Evolutionary conservation across 2,888 invertebrate genomes (phyloP).

Genomic region (Helicoverpa assulta): DNA sequence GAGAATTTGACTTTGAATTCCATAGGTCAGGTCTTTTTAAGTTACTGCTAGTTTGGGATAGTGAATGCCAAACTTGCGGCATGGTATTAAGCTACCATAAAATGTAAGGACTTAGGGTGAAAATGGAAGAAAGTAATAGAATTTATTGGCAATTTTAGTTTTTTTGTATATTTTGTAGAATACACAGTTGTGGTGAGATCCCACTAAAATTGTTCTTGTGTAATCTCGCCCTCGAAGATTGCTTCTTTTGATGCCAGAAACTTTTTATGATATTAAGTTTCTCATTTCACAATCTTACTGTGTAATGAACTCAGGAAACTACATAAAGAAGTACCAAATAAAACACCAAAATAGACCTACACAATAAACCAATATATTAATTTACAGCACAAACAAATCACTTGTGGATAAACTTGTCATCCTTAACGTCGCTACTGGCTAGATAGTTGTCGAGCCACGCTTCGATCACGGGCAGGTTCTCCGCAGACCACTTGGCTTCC

Average conservation of each 20-base stretch:
- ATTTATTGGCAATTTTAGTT: no score
- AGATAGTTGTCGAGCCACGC: slow-evolving; percentile 91
- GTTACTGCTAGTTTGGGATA: not conserved
- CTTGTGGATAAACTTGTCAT: slow-evolving; percentile 66
- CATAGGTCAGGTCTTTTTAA: not conserved
- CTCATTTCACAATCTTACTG: no score
- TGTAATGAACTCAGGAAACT: not conserved
- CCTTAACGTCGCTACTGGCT: slow-evolving; percentile 68
- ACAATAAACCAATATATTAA: slow-evolving; percentile 37
- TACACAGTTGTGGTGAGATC: no score
- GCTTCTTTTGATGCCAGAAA: no score
- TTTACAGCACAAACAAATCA: slow-evolving; percentile 44
- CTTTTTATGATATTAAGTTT: no score
- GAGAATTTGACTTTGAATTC: not conserved
- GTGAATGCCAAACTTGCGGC: no score
- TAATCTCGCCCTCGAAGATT: no score
- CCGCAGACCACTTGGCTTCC: slow-evolving; percentile 94
- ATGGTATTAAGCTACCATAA: no score
- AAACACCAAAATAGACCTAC: slow-evolving; percentile 30
- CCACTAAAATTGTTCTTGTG: no score
- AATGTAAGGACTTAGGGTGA: no score
- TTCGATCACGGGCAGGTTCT: slow-evolving; percentile 93
- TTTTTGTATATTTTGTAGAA: no score
- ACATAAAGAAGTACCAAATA: slow-evolving; percentile 5
- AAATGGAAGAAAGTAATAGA: no score